phyloP scores from a whole-genome alignment of 2,797 vertebrate species.

The Parambassis ranga region DNA sequence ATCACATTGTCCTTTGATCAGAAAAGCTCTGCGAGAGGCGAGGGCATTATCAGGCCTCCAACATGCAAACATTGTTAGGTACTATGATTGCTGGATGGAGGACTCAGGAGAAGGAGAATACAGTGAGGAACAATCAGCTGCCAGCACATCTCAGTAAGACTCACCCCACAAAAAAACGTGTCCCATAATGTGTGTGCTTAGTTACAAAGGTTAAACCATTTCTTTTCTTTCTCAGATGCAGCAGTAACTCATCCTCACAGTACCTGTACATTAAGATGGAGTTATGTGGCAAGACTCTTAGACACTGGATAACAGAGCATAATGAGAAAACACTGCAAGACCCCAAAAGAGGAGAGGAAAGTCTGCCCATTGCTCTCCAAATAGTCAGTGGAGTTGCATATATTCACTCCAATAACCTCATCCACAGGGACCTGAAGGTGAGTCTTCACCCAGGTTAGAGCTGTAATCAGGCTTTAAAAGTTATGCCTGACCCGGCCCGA shows the following conservation, averaged over 20 bases:
- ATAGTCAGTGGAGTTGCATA: conserved; percentile 82
- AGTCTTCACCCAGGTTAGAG: too few relatives aligned
- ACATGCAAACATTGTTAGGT: conserved; percentile 74
- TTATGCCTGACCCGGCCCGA: too few relatives aligned
- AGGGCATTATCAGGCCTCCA: conserved; percentile 26
- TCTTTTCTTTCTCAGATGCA: conserved; percentile 32
- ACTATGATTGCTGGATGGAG: conserved; percentile 64
- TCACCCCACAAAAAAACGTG: too few relatives aligned
- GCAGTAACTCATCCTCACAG: fast-evolving
- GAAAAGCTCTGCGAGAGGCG: conserved; percentile 70
- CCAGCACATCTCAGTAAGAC: conserved; percentile 54
- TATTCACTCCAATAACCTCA: conserved; percentile 78
- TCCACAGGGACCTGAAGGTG: conserved; percentile 94
- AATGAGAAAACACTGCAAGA: fast-evolving
- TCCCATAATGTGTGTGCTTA: too few relatives aligned
- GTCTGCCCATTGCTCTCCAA: conserved; percentile 73
- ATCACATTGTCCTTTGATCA: conserved; percentile 33
- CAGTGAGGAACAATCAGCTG: too few relatives aligned
- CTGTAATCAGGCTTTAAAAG: too few relatives aligned
- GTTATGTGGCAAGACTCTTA: conserved; percentile 81
- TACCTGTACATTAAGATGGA: conserved; percentile 91
- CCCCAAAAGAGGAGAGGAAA: conserved; percentile 46
- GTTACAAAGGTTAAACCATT: too few relatives aligned
- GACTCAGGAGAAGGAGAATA: conserved; percentile 28
- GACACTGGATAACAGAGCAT: conserved; percentile 71